phyloP scores from a whole-genome alignment of 2,888 invertebrate species.

The Habroteleia sp. region DNA sequence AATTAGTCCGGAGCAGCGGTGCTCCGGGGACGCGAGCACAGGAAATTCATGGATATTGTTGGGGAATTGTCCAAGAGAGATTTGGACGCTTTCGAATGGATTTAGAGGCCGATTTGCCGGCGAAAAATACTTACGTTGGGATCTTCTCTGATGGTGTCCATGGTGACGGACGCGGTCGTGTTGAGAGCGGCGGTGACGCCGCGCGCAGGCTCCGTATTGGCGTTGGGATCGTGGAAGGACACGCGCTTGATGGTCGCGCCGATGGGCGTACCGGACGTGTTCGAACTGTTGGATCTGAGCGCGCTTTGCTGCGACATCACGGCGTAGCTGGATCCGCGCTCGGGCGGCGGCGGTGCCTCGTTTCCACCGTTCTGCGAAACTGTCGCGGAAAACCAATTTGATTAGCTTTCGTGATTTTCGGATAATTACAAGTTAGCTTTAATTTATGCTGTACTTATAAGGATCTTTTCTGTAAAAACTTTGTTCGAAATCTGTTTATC shows the following conservation, averaged over 20 bases:
- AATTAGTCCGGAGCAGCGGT: no score
- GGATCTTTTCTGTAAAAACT: no score
- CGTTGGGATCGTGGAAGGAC: slow-evolving; percentile 86
- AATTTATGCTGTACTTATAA: no score
- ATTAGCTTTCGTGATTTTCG: no score
- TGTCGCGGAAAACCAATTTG: no score
- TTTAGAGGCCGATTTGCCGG: slow-evolving; percentile 20
- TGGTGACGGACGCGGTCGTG: slow-evolving; percentile 78
- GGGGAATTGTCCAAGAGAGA: background rate
- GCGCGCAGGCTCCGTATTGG: slow-evolving; percentile 74
- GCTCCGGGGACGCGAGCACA: no score
- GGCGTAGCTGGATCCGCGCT: slow-evolving; percentile 93
- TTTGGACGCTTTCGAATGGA: background rate
- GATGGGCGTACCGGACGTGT: slow-evolving; percentile 75
- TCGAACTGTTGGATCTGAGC: slow-evolving; percentile 79
- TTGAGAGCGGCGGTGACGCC: slow-evolving; percentile 78
- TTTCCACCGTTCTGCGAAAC: slow-evolving; percentile 75
- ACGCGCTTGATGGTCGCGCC: slow-evolving; percentile 84
- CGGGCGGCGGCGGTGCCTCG: slow-evolving; percentile 88
- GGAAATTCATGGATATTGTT: no score
- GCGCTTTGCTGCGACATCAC: slow-evolving; percentile 88
- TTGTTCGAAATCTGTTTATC: no score
- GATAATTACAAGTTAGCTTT: no score
- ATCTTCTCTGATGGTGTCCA: slow-evolving; percentile 87
- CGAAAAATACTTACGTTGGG: slow-evolving; percentile 86